These are phyloP conservation scores for Blennius ocellaris DNA, from an alignment of 2,113 vertebrate species.

Conservation along the genomic window DNA sequence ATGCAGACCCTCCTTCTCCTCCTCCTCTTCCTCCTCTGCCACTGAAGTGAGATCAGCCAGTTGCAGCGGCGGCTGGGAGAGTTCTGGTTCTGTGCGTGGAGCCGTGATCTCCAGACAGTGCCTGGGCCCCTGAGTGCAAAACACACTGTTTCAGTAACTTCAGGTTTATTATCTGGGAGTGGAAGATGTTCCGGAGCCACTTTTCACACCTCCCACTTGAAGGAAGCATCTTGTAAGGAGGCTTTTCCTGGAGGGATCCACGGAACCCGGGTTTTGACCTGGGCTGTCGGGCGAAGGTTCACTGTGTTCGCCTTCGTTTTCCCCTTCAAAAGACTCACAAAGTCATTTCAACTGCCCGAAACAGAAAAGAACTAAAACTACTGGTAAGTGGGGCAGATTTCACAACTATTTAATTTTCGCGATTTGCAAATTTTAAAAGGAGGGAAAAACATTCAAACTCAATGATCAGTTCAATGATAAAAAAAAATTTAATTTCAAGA, in stretches of 20 bases:
- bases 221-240: constrained; percentile 80
- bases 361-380: too few species aligned
- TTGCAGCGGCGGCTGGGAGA: constrained; percentile 81
- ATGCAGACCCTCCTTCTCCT: constrained; percentile 84
- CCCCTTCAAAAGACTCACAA: constrained; percentile 48
- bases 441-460: too few species aligned
- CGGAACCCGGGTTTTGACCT: constrained; percentile 87
- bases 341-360: too few species aligned
- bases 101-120: constrained; percentile 85
- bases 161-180: too few species aligned
- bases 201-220: constrained; percentile 90
- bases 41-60: constrained; percentile 90
- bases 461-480: too few species aligned
- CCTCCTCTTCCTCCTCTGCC: constrained; percentile 87
- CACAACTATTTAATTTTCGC: too few species aligned
- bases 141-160: constrained; percentile 3
- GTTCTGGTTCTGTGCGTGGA: constrained; percentile 59
- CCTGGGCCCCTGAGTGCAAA: constrained; percentile 81
- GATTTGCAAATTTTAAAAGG: too few species aligned
- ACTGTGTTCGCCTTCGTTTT: constrained; percentile 67
- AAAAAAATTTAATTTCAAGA: too few species aligned
- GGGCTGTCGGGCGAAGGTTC: constrained; percentile 76
- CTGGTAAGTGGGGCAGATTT: too few species aligned
- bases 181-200: too few species aligned
- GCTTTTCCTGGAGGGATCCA: constrained; percentile 92